Base-by-base conservation (phyloP, 2,797 vertebrate species). In the Menidia menidia region DNA sequence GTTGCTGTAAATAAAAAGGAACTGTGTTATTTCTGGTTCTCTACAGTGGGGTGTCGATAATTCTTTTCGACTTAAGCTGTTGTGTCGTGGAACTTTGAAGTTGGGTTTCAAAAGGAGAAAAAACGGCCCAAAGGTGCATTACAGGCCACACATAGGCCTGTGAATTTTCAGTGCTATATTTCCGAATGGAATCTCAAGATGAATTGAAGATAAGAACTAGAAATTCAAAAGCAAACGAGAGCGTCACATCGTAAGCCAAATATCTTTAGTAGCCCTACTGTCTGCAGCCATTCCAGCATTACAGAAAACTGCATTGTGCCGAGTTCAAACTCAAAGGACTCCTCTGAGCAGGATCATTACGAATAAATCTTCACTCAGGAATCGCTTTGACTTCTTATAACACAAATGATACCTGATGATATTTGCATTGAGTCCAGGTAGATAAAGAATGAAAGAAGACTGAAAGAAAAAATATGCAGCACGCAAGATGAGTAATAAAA, bases 1-100 rank as follows among this genome's bases (percentile, higher is more conserved):
- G 67, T 83, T 69, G 71, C 55, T 12, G 60, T 81, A 44, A 43
- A 72, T 75, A 79, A 89, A 88, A 74, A 81, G 10, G 10, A 77
- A 85, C 42, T 25, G 4, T 87, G 71, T 86, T 81, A 82, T 89
- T 91, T 73, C 70, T 86, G 80, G 72, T 81, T 76, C 76, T 62
- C 62, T 62, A 70, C 61, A 52, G 59, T 47, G 44, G 50, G 30
- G 64, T 77, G 77, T 77, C 58, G 63, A 73, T 70, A 80, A 73
- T 66, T 64, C 33, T 60, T 74, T 55, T 64, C 50, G 79, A 71
- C 45, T 19, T 73, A 51, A 80, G 71, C 67, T 66, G 55, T 80
- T 59, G 33, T 80, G 68, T 32, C 7, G 39, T 31, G 44, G 70
- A 78, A 73, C 54, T 19, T 6, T 62, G 64, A 78, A 64, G 18